A percentile compares a stretch with the other conserved stretches of the same genome.
Conservation (phyloP, 2,797 vertebrate genomes). For the Manis crassicaudata region DNA sequence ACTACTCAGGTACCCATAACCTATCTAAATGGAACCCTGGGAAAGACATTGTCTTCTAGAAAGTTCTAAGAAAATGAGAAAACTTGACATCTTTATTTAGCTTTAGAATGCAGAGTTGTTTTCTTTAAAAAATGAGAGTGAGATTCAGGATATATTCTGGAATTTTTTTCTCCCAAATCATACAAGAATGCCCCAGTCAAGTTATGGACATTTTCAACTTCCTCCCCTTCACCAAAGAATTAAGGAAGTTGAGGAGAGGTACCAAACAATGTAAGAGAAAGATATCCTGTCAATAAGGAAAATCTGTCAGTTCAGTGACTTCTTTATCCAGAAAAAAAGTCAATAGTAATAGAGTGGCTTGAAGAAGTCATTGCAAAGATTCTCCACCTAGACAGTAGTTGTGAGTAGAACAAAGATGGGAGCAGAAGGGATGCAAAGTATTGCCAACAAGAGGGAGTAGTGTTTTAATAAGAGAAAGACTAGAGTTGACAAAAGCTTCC, state of each 20-base stretch:
- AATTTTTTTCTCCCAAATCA: neutral
- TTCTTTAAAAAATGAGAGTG: neutral
- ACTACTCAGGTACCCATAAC: neutral
- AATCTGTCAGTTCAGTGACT: neutral
- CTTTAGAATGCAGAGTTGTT: constrained; percentile 16
- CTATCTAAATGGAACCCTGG: neutral
- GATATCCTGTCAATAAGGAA: neutral
- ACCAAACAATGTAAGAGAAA: neutral
- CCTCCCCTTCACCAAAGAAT: neutral
- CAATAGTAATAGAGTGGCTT: neutral
- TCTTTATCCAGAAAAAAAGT: neutral
- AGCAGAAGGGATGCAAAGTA: neutral
- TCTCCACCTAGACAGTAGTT: neutral
- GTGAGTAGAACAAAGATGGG: neutral
- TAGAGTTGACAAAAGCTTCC: neutral
- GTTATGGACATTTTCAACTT: neutral
- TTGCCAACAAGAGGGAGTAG: neutral
- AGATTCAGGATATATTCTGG: constrained; percentile 28
- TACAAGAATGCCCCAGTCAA: neutral
- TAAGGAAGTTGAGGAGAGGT: neutral
- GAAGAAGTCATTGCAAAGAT: neutral
- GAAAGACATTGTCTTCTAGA: neutral
- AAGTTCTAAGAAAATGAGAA: neutral
- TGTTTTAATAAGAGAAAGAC: neutral
- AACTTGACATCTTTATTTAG: neutral